These are phyloP conservation scores for Rhadina sibilatrix DNA, from an alignment of 2,113 vertebrate genomes.

Conservation along the genomic window DNA sequence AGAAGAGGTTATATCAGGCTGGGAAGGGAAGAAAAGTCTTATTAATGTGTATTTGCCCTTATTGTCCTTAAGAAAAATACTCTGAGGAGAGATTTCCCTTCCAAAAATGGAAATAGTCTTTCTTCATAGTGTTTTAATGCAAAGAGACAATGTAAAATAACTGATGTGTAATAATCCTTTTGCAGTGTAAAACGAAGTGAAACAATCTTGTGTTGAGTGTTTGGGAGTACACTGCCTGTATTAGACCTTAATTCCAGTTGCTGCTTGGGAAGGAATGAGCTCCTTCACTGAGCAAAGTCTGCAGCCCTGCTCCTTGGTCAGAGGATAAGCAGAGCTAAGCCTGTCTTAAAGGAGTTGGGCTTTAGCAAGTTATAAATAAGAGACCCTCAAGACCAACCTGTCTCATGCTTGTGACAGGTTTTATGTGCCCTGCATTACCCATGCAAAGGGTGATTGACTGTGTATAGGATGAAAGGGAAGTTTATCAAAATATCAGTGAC, in stretches of 20 bases:
- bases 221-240: neutral
- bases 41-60: neutral
- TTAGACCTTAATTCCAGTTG: neutral
- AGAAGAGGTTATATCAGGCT: neutral
- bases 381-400: neutral
- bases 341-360: neutral
- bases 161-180: neutral
- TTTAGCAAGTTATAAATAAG: constrained; percentile 6
- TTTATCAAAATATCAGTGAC: neutral
- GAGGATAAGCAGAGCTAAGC: neutral
- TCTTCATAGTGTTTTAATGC: neutral
- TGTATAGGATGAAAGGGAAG: neutral
- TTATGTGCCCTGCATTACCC: neutral
- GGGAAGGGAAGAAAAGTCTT: neutral
- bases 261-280: neutral
- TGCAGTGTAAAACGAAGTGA: neutral
- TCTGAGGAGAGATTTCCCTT: neutral
- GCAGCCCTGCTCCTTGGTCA: neutral
- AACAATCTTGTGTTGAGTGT: neutral
- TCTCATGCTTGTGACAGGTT: neutral
- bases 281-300: neutral
- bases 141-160: neutral
- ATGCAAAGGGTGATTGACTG: neutral
- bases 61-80: neutral
- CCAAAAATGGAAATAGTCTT: neutral